phyloP scores from a whole-genome alignment of 2,113 vertebrate genomes.

The Pelecanus crispus region DNA sequence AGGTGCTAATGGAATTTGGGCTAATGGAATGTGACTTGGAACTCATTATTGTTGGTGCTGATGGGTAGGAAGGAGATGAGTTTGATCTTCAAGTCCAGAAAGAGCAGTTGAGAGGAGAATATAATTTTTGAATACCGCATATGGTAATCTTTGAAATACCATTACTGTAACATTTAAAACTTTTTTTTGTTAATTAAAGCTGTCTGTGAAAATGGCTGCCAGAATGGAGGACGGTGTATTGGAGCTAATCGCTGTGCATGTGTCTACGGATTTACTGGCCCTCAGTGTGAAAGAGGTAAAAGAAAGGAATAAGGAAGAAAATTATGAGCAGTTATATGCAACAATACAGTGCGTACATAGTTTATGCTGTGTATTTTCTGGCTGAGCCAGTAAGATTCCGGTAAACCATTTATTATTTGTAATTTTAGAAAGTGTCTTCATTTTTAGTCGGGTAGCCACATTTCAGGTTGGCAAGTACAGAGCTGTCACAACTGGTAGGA shows the following conservation, averaged over 20 bases:
- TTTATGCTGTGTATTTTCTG: neutral
- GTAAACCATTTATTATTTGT: neutral
- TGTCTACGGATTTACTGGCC: slow-evolving; percentile 78
- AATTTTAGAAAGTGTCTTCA: neutral
- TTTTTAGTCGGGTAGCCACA: neutral
- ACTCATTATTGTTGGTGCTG: neutral
- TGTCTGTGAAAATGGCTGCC: slow-evolving; percentile 74
- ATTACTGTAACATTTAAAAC: neutral
- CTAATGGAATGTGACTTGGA: neutral
- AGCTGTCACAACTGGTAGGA: neutral
- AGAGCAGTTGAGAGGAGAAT: neutral
- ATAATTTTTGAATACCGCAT: accelerated
- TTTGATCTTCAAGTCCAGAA: neutral
- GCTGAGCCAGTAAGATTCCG: neutral
- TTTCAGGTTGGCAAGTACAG: neutral
- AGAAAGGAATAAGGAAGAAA: neutral
- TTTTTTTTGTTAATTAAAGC: slow-evolving; percentile 36
- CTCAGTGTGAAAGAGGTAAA: slow-evolving; percentile 80
- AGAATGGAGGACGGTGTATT: slow-evolving; percentile 77
- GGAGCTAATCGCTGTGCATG: slow-evolving; percentile 76
- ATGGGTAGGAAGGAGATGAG: neutral
- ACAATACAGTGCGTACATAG: accelerated
- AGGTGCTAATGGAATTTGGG: neutral
- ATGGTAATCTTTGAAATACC: neutral
- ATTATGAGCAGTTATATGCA: neutral